Evolutionary conservation across 2,113 vertebrate genomes (phyloP).

Genomic region (Crotalus horridus): DNA sequence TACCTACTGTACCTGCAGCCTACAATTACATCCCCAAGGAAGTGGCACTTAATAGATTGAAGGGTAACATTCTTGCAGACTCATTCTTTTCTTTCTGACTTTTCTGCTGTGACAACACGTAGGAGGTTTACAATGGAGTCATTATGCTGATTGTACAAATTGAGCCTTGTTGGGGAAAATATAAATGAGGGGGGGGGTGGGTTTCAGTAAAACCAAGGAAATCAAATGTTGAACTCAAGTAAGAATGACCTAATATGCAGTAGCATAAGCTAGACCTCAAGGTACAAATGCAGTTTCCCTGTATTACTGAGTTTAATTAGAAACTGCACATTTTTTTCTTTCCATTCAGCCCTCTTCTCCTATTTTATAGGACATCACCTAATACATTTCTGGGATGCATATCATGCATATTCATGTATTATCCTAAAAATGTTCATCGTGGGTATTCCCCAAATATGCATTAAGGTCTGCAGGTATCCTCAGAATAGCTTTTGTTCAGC

Average conservation of each 20-base stretch:
- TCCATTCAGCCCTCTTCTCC: background rate
- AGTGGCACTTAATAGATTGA: conserved; percentile 20
- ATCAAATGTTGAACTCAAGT: conserved; percentile 57
- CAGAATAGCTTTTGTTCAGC: background rate
- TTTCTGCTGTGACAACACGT: conserved; percentile 50
- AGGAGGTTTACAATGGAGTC: conserved; percentile 53
- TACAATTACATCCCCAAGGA: background rate
- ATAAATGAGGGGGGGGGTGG: conserved; percentile 46
- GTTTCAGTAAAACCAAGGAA: conserved; percentile 57
- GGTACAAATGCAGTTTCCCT: conserved; percentile 3
- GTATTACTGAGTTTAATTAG: background rate
- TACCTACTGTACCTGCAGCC: background rate
- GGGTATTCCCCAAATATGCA: background rate
- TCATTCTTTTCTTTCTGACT: conserved; percentile 48
- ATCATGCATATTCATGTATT: background rate
- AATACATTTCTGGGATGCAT: background rate
- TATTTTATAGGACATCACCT: background rate
- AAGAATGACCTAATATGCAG: conserved; percentile 47
- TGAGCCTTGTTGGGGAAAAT: conserved; percentile 55
- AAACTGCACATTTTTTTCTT: background rate
- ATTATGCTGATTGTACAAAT: conserved; percentile 57
- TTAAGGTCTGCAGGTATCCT: background rate
- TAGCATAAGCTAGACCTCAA: conserved; percentile 43
- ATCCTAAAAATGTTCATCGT: background rate
- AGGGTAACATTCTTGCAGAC: conserved; percentile 49